Conservation (phyloP, 2,888 invertebrate species). For the Heliconius ethilla region DNA sequence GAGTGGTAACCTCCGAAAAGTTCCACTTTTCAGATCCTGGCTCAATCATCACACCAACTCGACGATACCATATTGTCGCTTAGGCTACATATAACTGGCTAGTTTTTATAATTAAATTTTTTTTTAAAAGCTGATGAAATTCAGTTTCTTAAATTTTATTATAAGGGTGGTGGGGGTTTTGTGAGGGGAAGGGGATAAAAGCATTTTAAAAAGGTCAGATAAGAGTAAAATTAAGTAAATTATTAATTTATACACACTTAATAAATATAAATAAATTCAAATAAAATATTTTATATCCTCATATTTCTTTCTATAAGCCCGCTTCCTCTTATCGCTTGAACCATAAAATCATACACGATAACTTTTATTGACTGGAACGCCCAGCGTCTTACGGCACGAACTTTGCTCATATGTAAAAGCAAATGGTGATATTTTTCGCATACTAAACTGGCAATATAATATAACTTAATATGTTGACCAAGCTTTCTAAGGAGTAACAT, state of each 20-base stretch:
- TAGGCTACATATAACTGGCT: no score
- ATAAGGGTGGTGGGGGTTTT: no score
- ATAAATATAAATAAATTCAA: not conserved
- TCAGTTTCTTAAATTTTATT: no score
- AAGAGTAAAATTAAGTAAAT: no score
- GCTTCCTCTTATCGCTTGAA: slow-evolving; percentile 38
- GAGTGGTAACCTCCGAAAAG: not conserved
- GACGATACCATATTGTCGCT: not conserved
- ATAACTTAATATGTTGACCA: slow-evolving; percentile 30
- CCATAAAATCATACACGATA: slow-evolving; percentile 42
- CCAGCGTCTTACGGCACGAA: slow-evolving; percentile 39
- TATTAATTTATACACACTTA: no score
- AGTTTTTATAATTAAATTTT: no score
- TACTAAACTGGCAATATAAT: slow-evolving; percentile 24
- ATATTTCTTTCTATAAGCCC: not conserved
- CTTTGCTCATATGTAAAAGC: slow-evolving; percentile 39
- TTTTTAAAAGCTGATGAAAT: no score
- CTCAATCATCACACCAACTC: not conserved
- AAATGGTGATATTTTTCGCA: slow-evolving; percentile 41
- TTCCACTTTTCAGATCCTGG: not conserved
- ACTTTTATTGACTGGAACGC: slow-evolving; percentile 49
- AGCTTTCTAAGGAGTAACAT: slow-evolving; percentile 18
- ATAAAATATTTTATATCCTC: not conserved
- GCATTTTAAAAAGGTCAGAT: no score
- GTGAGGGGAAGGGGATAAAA: no score